Conservation (phyloP, 2,797 vertebrate species). For the Cossypha niveicapilla region DNA sequence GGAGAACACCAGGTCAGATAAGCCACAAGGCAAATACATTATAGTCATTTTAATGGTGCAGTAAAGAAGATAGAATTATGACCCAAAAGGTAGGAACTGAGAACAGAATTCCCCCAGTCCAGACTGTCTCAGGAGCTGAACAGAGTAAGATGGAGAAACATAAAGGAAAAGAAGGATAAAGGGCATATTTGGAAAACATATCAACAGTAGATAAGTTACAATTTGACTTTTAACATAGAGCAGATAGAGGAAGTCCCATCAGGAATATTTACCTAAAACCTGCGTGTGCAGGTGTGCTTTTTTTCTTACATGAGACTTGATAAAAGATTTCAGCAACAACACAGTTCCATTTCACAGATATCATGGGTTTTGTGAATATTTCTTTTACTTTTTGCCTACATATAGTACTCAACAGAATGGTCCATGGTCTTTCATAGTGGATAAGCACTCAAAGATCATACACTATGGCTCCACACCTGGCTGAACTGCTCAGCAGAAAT, state of each 20-base stretch:
- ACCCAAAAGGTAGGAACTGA: not conserved
- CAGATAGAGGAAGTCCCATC: not conserved
- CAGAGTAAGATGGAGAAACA: not conserved
- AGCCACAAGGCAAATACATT: not conserved
- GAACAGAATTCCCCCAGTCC: not conserved
- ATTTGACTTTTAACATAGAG: not conserved
- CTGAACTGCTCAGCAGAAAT: conserved; percentile 28
- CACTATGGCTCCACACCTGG: not conserved
- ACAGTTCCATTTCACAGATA: not conserved
- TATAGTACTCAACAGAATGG: not conserved
- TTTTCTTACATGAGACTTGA: not conserved
- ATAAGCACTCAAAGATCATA: conserved; percentile 20
- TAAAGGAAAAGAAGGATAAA: not conserved
- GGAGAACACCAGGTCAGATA: not conserved
- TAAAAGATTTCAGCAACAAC: not conserved
- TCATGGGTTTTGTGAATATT: not conserved
- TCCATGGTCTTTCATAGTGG: not conserved
- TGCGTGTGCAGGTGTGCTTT: not conserved
- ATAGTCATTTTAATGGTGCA: not conserved
- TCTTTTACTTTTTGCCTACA: not conserved
- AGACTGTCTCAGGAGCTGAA: not conserved
- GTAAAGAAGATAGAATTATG: not conserved
- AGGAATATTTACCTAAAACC: not conserved
- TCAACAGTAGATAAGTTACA: not conserved
- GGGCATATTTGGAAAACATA: not conserved